Conservation (phyloP, 2,888 invertebrate species). For the Amiota minor region DNA sequence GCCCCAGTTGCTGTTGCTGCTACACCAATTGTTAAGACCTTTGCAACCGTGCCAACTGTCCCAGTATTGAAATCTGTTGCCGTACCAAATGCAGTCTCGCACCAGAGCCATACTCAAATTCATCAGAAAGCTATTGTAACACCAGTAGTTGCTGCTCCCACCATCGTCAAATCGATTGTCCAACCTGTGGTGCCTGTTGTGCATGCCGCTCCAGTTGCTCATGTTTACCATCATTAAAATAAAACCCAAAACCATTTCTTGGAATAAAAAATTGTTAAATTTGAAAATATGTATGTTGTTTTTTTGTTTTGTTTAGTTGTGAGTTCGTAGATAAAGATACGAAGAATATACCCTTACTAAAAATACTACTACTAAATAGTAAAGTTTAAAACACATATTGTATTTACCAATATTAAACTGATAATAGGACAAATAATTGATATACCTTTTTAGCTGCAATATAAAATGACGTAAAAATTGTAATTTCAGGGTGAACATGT, state of each 20-base stretch:
- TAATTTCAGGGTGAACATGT: too few species aligned
- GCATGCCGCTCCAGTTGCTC: conserved; percentile 54
- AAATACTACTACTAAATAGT: too few species aligned
- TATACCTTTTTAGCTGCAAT: too few species aligned
- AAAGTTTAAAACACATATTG: too few species aligned
- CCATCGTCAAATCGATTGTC: conserved; percentile 52
- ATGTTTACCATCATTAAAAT: conserved; percentile 56
- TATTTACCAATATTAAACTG: too few species aligned
- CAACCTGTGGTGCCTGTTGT: conserved; percentile 51
- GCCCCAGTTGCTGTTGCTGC: conserved; percentile 58
- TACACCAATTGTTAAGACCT: conserved; percentile 42
- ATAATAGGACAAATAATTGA: too few species aligned
- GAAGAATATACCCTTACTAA: too few species aligned
- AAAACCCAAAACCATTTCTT: background rate
- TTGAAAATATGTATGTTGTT: too few species aligned
- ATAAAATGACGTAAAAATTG: too few species aligned
- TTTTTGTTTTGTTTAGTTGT: too few species aligned
- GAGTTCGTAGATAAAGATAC: too few species aligned
- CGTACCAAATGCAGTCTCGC: conserved; percentile 52
- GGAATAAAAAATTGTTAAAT: too few species aligned
- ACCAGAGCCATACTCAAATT: conserved; percentile 64
- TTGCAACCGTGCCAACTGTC: conserved; percentile 42
- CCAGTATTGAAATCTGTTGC: conserved; percentile 47
- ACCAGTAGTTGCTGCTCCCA: conserved; percentile 44
- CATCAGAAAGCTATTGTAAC: conserved; percentile 58